phyloP scores from a whole-genome alignment of 2,797 vertebrate species.

The Heteromormyrus szaboi region DNA sequence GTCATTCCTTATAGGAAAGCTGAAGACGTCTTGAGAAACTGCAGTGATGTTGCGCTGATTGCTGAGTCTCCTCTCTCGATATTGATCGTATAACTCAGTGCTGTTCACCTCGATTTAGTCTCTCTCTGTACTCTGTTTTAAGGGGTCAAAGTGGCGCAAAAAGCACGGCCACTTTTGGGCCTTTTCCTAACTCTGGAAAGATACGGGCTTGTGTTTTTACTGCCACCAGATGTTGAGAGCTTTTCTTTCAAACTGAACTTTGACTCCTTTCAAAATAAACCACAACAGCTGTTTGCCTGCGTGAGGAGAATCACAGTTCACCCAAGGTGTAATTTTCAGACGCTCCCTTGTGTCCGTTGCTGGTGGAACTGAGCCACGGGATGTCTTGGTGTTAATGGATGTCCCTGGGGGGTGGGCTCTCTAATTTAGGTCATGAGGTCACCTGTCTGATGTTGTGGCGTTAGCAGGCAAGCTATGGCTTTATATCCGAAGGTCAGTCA shows the following conservation, averaged over 20 bases:
- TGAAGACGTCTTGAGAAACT: not conserved
- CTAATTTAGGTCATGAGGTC: conserved; percentile 7
- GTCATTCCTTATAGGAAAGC: not conserved
- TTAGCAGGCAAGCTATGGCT: not conserved
- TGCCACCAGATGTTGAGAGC: conserved; percentile 67
- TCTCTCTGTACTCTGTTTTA: not conserved
- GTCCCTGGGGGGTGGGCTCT: conserved; percentile 38
- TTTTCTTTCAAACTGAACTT: conserved; percentile 45
- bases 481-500: not conserved
- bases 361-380: conserved; percentile 41
- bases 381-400: conserved; percentile 57
- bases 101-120: not conserved
- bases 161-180: not conserved
- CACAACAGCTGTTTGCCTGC: conserved; percentile 58
- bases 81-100: not conserved
- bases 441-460: not conserved
- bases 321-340: conserved; percentile 50
- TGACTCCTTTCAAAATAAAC: conserved; percentile 40
- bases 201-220: conserved; percentile 65
- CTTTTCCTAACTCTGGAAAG: conserved; percentile 40
- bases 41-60: not conserved
- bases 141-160: not conserved
- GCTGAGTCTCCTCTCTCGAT: not conserved
- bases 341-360: conserved; percentile 38
- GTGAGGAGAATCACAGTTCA: conserved; percentile 61